A percentile compares a stretch with the other conserved stretches of the same genome.
Conservation (phyloP, 2,113 vertebrate genomes). For the Burhinus oedicnemus region DNA sequence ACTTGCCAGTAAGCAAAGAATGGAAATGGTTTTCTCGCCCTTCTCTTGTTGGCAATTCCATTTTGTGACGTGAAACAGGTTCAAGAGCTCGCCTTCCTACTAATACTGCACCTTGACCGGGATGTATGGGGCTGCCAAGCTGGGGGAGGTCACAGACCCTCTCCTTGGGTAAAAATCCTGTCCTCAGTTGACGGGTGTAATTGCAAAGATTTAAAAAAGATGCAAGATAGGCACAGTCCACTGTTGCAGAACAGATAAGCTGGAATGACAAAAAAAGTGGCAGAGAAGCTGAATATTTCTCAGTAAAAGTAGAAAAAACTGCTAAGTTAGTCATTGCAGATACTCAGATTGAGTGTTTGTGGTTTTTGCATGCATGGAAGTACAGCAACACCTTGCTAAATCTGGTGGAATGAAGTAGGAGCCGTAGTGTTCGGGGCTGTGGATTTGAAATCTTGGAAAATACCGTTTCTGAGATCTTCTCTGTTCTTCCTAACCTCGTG, state of each 20-base stretch:
- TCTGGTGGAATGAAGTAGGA: neutral
- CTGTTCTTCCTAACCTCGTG: neutral
- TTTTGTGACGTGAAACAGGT: neutral
- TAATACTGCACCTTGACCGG: neutral
- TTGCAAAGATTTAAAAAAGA: neutral
- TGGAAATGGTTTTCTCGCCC: neutral
- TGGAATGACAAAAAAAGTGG: neutral
- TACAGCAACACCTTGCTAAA: neutral
- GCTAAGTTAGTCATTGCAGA: neutral
- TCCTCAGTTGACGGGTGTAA: neutral
- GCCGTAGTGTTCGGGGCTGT: neutral
- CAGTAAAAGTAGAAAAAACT: neutral
- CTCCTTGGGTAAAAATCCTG: neutral
- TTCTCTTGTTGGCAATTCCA: accelerated
- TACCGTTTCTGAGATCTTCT: neutral
- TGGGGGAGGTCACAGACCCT: neutral
- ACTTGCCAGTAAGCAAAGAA: neutral
- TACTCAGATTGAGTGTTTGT: neutral
- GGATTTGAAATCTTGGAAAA: neutral
- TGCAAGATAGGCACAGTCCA: neutral
- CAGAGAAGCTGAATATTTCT: neutral
- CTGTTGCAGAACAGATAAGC: neutral
- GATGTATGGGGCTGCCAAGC: neutral
- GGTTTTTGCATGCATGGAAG: neutral
- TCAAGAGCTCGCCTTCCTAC: neutral